A percentile compares a stretch with the other conserved stretches of the same genome.
These are phyloP conservation scores for Halcyon senegalensis DNA, from an alignment of 2,113 vertebrate genomes.

Conservation along the genomic window DNA sequence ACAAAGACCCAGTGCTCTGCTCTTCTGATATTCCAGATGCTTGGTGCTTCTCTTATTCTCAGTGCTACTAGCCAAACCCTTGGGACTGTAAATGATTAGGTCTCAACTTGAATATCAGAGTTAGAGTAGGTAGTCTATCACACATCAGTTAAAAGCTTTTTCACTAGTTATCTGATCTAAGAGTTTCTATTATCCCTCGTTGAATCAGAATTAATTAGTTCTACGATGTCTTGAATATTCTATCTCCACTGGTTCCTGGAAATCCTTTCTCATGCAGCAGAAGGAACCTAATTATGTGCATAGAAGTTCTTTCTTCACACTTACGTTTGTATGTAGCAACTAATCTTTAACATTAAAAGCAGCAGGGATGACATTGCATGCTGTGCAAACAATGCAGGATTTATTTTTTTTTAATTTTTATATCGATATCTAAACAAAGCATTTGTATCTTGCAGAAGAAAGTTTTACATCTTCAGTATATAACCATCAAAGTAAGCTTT, in stretches of 20 bases:
- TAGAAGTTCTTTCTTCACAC: neutral
- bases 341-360: constrained; percentile 26
- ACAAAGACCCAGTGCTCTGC: neutral
- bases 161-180: neutral
- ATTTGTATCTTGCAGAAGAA: neutral
- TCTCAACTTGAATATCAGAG: neutral
- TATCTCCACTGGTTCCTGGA: neutral
- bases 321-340: neutral
- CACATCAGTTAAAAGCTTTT: neutral
- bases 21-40: neutral
- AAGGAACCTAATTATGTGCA: neutral
- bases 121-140: neutral
- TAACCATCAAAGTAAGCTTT: neutral
- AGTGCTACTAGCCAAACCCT: neutral
- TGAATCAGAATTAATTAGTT: neutral
- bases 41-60: neutral
- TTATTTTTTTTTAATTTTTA: neutral
- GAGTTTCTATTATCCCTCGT: neutral
- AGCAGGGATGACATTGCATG: neutral
- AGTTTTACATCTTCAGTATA: neutral
- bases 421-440: neutral
- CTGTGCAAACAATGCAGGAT: neutral
- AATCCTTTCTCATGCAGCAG: neutral
- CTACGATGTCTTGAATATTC: neutral
- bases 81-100: neutral